A percentile compares a stretch with the other conserved stretches of the same genome.
Conservation (phyloP, 1,140 invertebrate species). For the Geopemphigus sp. region DNA sequence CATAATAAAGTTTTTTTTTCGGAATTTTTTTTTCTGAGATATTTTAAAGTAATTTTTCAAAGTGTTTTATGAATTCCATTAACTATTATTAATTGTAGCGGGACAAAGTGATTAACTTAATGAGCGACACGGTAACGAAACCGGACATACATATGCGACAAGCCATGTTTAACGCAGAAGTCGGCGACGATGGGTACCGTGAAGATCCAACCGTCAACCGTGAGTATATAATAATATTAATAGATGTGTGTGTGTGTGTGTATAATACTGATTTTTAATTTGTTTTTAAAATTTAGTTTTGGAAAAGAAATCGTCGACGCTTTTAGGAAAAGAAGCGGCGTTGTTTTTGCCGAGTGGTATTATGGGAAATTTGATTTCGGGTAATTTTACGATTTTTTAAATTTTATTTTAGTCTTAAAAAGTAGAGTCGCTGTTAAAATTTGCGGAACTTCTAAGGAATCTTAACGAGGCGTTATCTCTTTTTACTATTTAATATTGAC, state of each 20-base stretch:
- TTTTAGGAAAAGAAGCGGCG: constrained; percentile 86
- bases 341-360: constrained; percentile 88
- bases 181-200: constrained; percentile 89
- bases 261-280: constrained; percentile 34
- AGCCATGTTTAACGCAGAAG: constrained; percentile 79
- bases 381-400: constrained; percentile 60
- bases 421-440: too few relatives aligned
- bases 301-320: constrained; percentile 69
- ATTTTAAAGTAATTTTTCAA: too few relatives aligned
- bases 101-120: constrained; percentile 61
- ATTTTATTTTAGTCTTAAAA: too few relatives aligned
- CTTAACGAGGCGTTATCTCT: too few relatives aligned
- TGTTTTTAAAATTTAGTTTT: constrained; percentile 60
- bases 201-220: constrained; percentile 89
- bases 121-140: constrained; percentile 73
- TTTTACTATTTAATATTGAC: too few relatives aligned
- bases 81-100: constrained; percentile 22
- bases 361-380: constrained; percentile 89
- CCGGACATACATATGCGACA: constrained; percentile 79
- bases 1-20: too few relatives aligned
- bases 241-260: too few relatives aligned
- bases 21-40: too few relatives aligned
- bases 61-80: too few relatives aligned
- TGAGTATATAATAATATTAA: constrained; percentile 53
- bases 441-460: too few relatives aligned